A percentile compares a stretch with the other conserved stretches of the same genome.
These are phyloP conservation scores for Melanocharis versteri DNA, from an alignment of 2,113 vertebrate species.

Conservation along the genomic window DNA sequence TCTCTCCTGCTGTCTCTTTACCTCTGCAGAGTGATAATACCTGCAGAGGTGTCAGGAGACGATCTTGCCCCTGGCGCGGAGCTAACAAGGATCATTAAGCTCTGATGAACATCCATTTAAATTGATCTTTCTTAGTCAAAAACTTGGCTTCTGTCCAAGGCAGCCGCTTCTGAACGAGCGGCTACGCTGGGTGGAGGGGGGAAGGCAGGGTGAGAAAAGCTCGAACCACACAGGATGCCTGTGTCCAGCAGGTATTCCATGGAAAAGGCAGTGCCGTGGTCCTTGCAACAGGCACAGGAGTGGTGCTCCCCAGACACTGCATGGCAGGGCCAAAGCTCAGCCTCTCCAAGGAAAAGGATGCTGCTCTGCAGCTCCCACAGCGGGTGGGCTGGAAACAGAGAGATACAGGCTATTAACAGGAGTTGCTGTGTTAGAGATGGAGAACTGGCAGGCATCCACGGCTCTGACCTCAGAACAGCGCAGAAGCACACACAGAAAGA, in stretches of 20 bases:
- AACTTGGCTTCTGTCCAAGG: background rate
- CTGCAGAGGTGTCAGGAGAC: background rate
- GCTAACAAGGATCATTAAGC: constrained; percentile 52
- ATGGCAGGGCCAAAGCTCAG: background rate
- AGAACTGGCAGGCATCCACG: background rate
- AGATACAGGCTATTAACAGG: background rate
- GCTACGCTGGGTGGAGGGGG: rapidly evolving
- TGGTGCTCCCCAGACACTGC: background rate
- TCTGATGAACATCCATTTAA: constrained; percentile 39
- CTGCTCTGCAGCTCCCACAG: background rate
- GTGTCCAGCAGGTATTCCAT: background rate
- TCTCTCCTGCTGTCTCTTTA: background rate
- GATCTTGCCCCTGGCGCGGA: background rate
- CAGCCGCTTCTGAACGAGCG: rapidly evolving
- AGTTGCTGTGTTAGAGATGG: background rate
- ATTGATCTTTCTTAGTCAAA: constrained; percentile 14
- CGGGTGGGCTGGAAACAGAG: background rate
- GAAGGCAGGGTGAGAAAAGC: background rate
- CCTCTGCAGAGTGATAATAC: background rate
- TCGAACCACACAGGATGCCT: background rate
- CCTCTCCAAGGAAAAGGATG: background rate
- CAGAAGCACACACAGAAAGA: background rate
- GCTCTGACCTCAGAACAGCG: background rate
- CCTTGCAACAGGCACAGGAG: background rate
- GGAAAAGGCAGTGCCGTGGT: background rate